Conservation (phyloP, 2,113 vertebrate species). For the Nothobranchius kuhntae region DNA sequence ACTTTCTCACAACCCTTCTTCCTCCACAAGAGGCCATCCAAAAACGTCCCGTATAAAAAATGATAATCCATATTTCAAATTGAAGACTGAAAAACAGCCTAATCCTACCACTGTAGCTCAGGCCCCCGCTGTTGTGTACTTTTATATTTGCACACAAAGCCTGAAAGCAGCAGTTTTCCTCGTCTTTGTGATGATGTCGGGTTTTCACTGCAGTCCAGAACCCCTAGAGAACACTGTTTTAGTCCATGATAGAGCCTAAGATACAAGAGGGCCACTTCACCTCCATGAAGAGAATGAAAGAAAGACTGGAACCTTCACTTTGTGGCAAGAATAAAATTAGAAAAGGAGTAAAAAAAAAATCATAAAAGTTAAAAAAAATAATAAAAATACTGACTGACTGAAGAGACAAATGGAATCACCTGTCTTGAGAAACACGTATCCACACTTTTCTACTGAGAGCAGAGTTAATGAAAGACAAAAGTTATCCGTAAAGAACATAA, state of each 20-base stretch:
- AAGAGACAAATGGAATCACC: slow-evolving; percentile 52
- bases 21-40: slow-evolving; percentile 46
- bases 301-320: slow-evolving; percentile 63
- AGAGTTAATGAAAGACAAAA: slow-evolving; percentile 8
- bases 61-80: slow-evolving; percentile 64
- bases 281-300: slow-evolving; percentile 67
- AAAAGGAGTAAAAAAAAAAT: slow-evolving; percentile 37
- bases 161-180: slow-evolving; percentile 63
- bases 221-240: slow-evolving; percentile 66
- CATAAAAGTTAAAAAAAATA: slow-evolving; percentile 20
- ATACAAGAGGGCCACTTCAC: slow-evolving; percentile 73
- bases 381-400: background rate
- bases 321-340: slow-evolving; percentile 59
- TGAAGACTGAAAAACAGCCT: slow-evolving; percentile 49
- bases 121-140: slow-evolving; percentile 71
- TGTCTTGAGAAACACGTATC: slow-evolving; percentile 26
- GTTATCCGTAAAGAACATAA: slow-evolving; percentile 6
- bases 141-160: slow-evolving; percentile 76
- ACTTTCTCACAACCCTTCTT: slow-evolving; percentile 66
- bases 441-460: slow-evolving; percentile 7
- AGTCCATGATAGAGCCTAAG: slow-evolving; percentile 64
- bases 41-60: slow-evolving; percentile 50
- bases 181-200: slow-evolving; percentile 57
- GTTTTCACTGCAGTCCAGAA: slow-evolving; percentile 54
- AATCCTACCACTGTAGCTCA: slow-evolving; percentile 70